A percentile compares a stretch with the other conserved stretches of the same genome.
phyloP scores from a whole-genome alignment of 2,797 vertebrate genomes.

The Neopelma chrysocephalum region DNA sequence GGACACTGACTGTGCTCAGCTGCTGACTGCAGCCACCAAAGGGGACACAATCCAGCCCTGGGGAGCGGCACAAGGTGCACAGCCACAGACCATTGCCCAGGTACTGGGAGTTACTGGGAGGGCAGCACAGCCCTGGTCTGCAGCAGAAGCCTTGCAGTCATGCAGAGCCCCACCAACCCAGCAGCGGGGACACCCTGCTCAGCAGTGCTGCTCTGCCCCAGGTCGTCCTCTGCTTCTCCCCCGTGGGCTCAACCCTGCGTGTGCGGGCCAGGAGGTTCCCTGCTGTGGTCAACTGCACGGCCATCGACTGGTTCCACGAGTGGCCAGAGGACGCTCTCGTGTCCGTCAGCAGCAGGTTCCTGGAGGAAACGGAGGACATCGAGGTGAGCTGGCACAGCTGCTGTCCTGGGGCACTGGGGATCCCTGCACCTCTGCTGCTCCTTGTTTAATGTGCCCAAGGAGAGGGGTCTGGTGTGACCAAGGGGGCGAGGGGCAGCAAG shows the following conservation, averaged over 20 bases:
- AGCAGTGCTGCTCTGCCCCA: neutral
- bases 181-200: fast-evolving
- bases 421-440: neutral
- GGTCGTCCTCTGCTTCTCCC: slow-evolving; percentile 85
- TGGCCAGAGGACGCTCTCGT: slow-evolving; percentile 79
- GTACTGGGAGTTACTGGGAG: neutral
- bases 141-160: neutral
- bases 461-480: neutral
- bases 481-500: neutral
- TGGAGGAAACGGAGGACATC: slow-evolving; percentile 74
- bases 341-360: slow-evolving; percentile 79
- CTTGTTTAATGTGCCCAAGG: fast-evolving
- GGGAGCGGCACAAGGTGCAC: neutral
- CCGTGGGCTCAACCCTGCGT: slow-evolving; percentile 78
- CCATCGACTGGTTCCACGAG: slow-evolving; percentile 83
- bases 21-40: neutral
- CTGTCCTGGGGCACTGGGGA: neutral
- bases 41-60: fast-evolving
- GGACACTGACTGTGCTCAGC: neutral
- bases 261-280: slow-evolving; percentile 80
- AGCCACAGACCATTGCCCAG: fast-evolving
- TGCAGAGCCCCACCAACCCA: fast-evolving
- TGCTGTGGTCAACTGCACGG: slow-evolving; percentile 79
- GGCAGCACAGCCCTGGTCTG: neutral
- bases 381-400: slow-evolving; percentile 42